Evolutionary conservation across 2,113 vertebrate species (phyloP), one percentile per base, ranked within the genome.

Genomic region (Anoura caudifer): DNA sequence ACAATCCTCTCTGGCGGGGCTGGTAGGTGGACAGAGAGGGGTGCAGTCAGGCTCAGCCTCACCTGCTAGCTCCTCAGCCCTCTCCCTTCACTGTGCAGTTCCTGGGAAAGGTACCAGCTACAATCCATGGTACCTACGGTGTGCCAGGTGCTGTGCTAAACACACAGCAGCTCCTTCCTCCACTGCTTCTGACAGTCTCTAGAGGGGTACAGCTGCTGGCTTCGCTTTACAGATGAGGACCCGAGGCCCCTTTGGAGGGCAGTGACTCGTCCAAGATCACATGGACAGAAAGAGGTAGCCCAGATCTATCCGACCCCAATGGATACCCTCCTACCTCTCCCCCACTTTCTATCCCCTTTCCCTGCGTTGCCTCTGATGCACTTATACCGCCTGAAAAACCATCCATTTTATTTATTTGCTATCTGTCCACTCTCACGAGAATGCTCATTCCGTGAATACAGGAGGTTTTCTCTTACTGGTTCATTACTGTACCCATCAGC

Each of bases 1-100:
- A 99, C 95, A 45, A 99, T 99, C 97, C 98, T 98, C 69, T 99
- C 99, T 0, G 98, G 99, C 0, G 99, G 99, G 88, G 99, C 99
- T 99, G 98, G 41, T 2, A 0, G 52, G 80, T 8, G n/a, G 65
- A n/a, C 41, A 70, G 94, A 87, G 45, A 84, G 20, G 65, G 28
- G 41, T 17, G 7, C 38, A 17, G 0, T 19, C 3, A 4, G 70
- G 59, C 76, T 87, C 14, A 7, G 20, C 33, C 50, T 54, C n/a
- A 4, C 31, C 61, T 14, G 1, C 56, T 31, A 12, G 86, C 36
- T 45, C 14, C 52, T 16, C 65, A 75, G 26, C 28, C 43, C n/a
- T 52, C 36, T 69, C 52, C 81, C 16, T 33, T 20, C 31, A 33
- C n/a, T 20, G 41, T 1, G 26, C 47, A 20, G 67, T 52, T 82